These are phyloP conservation scores for Liposcelis brunnea DNA, from an alignment of 2,888 invertebrate species.

Conservation along the genomic window DNA sequence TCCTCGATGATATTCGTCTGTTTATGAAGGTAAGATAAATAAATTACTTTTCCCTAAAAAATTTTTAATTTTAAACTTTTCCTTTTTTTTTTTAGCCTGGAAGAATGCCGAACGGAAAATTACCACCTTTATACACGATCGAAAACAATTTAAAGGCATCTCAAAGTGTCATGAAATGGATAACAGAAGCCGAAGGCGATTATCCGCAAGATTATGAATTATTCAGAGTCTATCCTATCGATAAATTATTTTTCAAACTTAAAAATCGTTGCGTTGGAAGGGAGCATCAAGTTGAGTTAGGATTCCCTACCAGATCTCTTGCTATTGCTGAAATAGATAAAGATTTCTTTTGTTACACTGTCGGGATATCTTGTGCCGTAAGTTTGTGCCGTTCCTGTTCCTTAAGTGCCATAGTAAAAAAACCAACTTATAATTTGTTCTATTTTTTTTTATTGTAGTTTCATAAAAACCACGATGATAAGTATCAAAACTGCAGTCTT, in stretches of 20 bases:
- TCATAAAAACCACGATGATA: neutral
- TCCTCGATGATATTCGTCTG: no score
- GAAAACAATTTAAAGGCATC: neutral
- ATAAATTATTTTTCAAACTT: neutral
- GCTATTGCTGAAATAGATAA: neutral
- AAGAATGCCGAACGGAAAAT: neutral
- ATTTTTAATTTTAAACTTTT: no score
- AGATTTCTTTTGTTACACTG: neutral
- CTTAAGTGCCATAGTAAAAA: no score
- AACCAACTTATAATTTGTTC: no score
- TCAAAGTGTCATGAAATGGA: neutral
- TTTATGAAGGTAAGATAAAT: no score
- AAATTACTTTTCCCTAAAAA: no score
- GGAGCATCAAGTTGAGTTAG: neutral
- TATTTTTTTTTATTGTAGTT: neutral
- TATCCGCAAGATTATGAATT: no score
- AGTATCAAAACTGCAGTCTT: conserved; percentile 1
- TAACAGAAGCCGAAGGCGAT: no score
- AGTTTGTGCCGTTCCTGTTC: neutral
- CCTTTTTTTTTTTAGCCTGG: neutral
- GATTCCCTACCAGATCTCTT: neutral
- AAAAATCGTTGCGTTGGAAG: conserved; percentile 1
- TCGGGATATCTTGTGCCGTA: neutral
- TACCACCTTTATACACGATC: neutral
- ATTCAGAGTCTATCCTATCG: neutral